phyloP scores from a whole-genome alignment of 1,140 invertebrate species.

The Drosophila varians region DNA sequence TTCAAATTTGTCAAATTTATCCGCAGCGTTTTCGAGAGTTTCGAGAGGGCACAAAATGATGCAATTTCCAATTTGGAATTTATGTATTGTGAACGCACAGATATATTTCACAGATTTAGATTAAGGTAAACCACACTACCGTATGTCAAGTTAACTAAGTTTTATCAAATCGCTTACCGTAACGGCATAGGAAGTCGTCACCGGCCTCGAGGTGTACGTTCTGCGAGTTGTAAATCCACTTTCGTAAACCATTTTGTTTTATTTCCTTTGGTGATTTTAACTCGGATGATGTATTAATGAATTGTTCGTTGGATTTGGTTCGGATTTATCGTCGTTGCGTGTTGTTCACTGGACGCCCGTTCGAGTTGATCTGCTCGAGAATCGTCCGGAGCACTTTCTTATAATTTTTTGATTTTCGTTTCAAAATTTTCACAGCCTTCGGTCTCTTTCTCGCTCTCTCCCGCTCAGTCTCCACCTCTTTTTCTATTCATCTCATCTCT shows the following conservation, averaged over 20 bases:
- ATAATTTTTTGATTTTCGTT: constrained; percentile 72
- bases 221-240: constrained; percentile 94
- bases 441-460: constrained; percentile 32
- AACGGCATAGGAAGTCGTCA: constrained; percentile 89
- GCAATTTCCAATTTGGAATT: constrained; percentile 6
- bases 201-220: constrained; percentile 89
- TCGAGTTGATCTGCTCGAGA: constrained; percentile 80
- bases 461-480: constrained; percentile 42
- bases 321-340: constrained; percentile 61
- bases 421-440: constrained; percentile 56
- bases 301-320: constrained; percentile 67
- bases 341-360: constrained; percentile 83
- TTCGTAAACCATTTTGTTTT: constrained; percentile 93
- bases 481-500: constrained; percentile 47
- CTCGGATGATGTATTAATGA: constrained; percentile 36
- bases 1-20: constrained; percentile 60
- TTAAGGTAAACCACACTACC: constrained; percentile 59
- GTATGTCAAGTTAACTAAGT: constrained; percentile 33
- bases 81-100: constrained; percentile 50
- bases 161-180: constrained; percentile 87
- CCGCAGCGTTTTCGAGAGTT: constrained; percentile 20
- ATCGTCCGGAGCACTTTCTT: constrained; percentile 59
- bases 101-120: constrained; percentile 67
- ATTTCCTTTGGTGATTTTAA: constrained; percentile 65
- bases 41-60: neutral